Percentiles rank a stretch among this genome's conserved stretches.
These are phyloP conservation scores for Stercorarius parasiticus DNA, from an alignment of 2,113 vertebrate species.

Conservation along the genomic window DNA sequence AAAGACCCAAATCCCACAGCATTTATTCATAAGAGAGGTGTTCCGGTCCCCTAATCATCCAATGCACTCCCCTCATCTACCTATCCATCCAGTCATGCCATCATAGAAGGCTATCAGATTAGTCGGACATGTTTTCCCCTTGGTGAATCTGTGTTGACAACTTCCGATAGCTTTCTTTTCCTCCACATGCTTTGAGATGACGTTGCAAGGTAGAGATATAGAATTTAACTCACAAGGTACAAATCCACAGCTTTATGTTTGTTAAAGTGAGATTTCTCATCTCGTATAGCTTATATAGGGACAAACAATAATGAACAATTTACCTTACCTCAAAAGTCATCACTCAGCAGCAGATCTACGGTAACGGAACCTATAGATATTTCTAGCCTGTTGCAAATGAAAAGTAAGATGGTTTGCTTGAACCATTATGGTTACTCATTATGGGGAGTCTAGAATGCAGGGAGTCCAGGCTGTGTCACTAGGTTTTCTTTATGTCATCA, in stretches of 20 bases:
- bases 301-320: not conserved
- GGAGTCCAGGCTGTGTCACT: not conserved
- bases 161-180: too few relatives aligned
- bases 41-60: too few relatives aligned
- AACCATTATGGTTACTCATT: not conserved
- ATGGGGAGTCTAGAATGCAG: not conserved
- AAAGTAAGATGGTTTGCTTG: not conserved
- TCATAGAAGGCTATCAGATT: too few relatives aligned
- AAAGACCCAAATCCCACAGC: too few relatives aligned
- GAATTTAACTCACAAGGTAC: not conserved
- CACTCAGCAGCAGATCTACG: not conserved
- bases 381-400: not conserved
- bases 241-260: not conserved
- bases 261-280: not conserved
- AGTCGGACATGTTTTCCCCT: too few relatives aligned
- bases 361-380: not conserved
- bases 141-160: too few relatives aligned
- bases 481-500: not conserved
- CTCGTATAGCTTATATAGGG: not conserved
- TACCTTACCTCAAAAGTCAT: not conserved
- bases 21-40: too few relatives aligned
- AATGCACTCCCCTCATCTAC: too few relatives aligned
- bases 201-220: accelerated
- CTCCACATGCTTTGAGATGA: too few relatives aligned
- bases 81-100: too few relatives aligned